Evolutionary conservation across 2,888 invertebrate genomes (phyloP).

Genomic region (Phragmatobia fuliginosa): DNA sequence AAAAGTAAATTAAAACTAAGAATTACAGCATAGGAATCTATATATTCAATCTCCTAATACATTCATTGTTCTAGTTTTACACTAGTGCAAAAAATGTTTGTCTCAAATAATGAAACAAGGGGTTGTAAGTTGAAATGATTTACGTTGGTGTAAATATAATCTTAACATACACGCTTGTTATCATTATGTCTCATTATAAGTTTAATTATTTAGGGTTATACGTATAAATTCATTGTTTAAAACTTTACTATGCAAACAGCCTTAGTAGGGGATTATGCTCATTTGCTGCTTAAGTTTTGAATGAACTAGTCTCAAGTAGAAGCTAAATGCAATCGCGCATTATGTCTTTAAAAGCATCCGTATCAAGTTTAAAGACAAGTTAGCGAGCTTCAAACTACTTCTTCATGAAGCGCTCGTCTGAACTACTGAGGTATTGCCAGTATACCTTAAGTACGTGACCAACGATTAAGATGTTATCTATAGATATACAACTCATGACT

Average conservation of each 20-base stretch:
- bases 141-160: too few relatives aligned
- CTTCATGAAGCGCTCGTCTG: background rate
- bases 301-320: background rate
- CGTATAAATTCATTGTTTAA: too few relatives aligned
- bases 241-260: too few relatives aligned
- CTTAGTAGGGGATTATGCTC: too few relatives aligned
- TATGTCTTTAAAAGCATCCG: too few relatives aligned
- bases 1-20: conserved; percentile 2
- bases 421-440: background rate
- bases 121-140: too few relatives aligned
- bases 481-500: background rate
- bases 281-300: background rate
- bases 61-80: background rate
- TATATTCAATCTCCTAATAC: too few relatives aligned
- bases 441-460: background rate
- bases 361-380: background rate
- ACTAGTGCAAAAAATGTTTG: background rate
- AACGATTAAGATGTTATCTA: background rate
- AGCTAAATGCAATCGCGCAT: background rate
- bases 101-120: too few relatives aligned
- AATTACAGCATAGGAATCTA: background rate
- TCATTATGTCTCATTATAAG: too few relatives aligned
- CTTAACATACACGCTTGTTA: too few relatives aligned
- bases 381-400: background rate
- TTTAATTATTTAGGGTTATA: too few relatives aligned